A percentile compares a stretch with the other conserved stretches of the same genome.
Evolutionary conservation across 1,140 invertebrate species (phyloP).

Genomic region (Drosophila santomea): DNA sequence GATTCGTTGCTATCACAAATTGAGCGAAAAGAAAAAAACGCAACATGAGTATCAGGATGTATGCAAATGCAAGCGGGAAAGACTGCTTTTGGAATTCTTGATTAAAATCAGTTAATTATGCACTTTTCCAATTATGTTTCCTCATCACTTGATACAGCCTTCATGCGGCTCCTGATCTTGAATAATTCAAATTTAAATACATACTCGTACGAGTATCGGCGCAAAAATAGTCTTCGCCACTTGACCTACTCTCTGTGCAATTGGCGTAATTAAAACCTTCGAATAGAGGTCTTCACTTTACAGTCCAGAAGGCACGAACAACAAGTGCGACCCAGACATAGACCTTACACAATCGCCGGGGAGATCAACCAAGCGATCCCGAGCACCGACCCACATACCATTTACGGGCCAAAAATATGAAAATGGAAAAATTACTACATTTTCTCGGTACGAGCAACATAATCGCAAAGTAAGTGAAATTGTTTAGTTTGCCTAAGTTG

Average conservation of each 20-base stretch:
- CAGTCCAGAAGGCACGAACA: constrained; percentile 77
- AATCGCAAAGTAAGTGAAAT: constrained; percentile 71
- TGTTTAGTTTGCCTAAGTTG: constrained; percentile 15
- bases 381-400: constrained; percentile 60
- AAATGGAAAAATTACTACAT: constrained; percentile 72
- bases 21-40: constrained; percentile 32
- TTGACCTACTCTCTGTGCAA: constrained; percentile 66
- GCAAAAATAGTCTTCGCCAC: constrained; percentile 46
- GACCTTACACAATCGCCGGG: constrained; percentile 64
- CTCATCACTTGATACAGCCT: constrained; percentile 7
- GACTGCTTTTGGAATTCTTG: too few species aligned
- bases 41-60: constrained; percentile 14
- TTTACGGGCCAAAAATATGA: constrained; percentile 62
- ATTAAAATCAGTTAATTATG: too few species aligned
- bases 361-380: constrained; percentile 68
- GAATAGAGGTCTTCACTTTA: constrained; percentile 59
- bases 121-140: background rate
- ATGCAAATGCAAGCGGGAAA: background rate
- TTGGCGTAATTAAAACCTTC: constrained; percentile 76
- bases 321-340: constrained; percentile 49
- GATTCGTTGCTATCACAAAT: constrained; percentile 62
- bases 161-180: constrained; percentile 48
- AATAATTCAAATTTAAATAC: constrained; percentile 17
- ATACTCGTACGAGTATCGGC: constrained; percentile 11
- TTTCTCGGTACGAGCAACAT: constrained; percentile 45